These are phyloP conservation scores for Tringa solitaria DNA, from an alignment of 2,113 vertebrate genomes.

Conservation along the genomic window DNA sequence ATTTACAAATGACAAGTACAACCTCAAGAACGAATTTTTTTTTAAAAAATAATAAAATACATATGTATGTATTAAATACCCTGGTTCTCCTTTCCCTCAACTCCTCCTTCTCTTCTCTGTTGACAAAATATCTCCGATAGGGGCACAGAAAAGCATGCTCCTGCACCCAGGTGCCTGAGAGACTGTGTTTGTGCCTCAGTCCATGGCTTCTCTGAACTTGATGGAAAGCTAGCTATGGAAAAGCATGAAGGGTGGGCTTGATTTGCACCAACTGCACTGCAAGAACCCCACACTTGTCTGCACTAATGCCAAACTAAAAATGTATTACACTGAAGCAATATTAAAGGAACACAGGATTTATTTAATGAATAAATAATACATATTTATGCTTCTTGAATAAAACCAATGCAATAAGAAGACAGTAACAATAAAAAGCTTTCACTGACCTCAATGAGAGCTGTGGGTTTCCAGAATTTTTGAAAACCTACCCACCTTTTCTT, in stretches of 20 bases:
- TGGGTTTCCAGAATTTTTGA: background rate
- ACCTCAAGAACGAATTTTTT: background rate
- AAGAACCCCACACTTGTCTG: background rate
- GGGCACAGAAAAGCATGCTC: background rate
- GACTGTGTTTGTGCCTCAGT: background rate
- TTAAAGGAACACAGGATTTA: background rate
- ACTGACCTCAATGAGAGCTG: background rate
- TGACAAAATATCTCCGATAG: background rate
- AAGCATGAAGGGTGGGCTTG: background rate
- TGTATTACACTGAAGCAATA: background rate
- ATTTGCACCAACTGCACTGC: background rate
- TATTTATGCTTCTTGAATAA: background rate
- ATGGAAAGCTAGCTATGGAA: background rate
- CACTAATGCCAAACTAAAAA: background rate
- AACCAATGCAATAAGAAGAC: too few species aligned
- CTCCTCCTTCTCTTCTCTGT: background rate
- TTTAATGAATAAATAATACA: background rate
- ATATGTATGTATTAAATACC: background rate
- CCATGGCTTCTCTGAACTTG: background rate
- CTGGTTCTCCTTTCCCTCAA: background rate
- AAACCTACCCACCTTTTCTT: background rate
- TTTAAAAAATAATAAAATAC: too few species aligned
- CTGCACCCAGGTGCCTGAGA: background rate
- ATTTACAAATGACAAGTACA: background rate
- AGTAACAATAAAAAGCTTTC: background rate